phyloP scores from a whole-genome alignment of 2,113 vertebrate genomes.

The Plotosus lineatus region DNA sequence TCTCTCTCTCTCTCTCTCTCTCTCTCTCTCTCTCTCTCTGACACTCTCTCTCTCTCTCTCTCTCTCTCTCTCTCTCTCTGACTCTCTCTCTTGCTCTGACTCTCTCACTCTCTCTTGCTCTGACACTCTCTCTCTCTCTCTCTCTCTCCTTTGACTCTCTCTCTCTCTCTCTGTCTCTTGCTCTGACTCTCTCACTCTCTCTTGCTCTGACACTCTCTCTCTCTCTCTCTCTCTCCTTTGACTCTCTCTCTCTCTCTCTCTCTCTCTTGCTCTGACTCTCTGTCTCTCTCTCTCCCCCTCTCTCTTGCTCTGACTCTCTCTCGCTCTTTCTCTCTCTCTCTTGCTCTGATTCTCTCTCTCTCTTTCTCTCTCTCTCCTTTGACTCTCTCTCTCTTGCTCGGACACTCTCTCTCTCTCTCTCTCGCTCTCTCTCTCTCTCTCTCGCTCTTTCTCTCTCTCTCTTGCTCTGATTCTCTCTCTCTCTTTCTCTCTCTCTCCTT shows the following conservation, averaged over 20 bases:
- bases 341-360: no score
- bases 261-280: conserved; percentile 18
- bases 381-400: conserved; percentile 57
- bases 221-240: conserved; percentile 84
- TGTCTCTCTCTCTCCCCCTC: no score
- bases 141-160: conserved; percentile 15
- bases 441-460: neutral
- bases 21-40: conserved; percentile 23
- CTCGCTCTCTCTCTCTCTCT: neutral
- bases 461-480: neutral
- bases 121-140: conserved; percentile 14
- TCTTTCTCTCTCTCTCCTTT: conserved; percentile 16
- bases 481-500: neutral
- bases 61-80: conserved; percentile 23
- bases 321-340: no score
- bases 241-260: conserved; percentile 71
- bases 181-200: conserved; percentile 12
- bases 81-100: conserved; percentile 73
- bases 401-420: conserved; percentile 47
- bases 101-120: conserved; percentile 68
- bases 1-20: conserved; percentile 16
- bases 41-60: conserved; percentile 17
- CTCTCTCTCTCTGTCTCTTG: conserved; percentile 31
- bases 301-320: conserved; percentile 9
- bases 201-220: conserved; percentile 13